Conservation (phyloP, 2,888 invertebrate genomes). For the Nineta flava region DNA sequence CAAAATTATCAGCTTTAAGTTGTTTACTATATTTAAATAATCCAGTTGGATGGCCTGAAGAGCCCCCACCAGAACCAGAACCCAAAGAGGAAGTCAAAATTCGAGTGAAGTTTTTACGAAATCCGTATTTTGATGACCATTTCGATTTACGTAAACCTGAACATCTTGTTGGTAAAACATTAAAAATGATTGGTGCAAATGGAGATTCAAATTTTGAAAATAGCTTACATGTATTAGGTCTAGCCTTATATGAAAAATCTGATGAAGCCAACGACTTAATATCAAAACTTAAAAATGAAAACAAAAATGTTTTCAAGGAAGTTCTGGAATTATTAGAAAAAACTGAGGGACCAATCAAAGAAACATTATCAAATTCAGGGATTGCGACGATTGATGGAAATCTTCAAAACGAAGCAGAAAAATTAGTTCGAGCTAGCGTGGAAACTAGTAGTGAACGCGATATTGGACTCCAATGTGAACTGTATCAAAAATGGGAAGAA, state of each 20-base stretch:
- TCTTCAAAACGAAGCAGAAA: conserved; percentile 32
- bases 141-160: conserved; percentile 63
- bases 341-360: conserved; percentile 25
- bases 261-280: conserved; percentile 28
- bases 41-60: conserved; percentile 30
- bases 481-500: conserved; percentile 41
- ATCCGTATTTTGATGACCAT: conserved; percentile 77
- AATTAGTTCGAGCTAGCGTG: conserved; percentile 35
- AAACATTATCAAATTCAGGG: conserved; percentile 23
- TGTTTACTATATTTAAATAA: conserved; percentile 53
- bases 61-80: conserved; percentile 24
- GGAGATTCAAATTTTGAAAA: conserved; percentile 32
- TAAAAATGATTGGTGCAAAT: conserved; percentile 42
- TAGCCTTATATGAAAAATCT: conserved; percentile 50
- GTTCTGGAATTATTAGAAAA: conserved; percentile 24
- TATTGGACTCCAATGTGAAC: conserved; percentile 38
- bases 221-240: conserved; percentile 48
- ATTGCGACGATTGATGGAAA: conserved; percentile 19
- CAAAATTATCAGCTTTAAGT: conserved; percentile 52
- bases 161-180: conserved; percentile 67
- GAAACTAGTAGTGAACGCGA: conserved; percentile 38
- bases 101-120: conserved; percentile 62
- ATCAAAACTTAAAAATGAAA: conserved; percentile 7
- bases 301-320: conserved; percentile 27
- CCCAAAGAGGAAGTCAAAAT: conserved; percentile 27